Percentiles rank a stretch among this genome's conserved stretches.
phyloP scores from a whole-genome alignment of 2,113 vertebrate species.

The Macroglossus sobrinus region DNA sequence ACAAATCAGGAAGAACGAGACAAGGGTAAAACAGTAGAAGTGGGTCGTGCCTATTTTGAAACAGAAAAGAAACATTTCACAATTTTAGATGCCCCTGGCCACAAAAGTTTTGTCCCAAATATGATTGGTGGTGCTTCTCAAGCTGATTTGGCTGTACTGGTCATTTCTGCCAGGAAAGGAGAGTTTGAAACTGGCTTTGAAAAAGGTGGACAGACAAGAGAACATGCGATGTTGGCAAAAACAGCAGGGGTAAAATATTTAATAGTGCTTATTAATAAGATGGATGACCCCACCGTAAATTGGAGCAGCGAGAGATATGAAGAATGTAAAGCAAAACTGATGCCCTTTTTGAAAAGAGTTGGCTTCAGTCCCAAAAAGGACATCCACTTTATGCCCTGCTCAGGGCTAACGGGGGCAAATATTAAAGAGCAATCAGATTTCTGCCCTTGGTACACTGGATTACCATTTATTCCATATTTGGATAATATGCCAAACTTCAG shows the following conservation, averaged over 20 bases:
- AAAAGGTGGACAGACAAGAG: conserved; percentile 97
- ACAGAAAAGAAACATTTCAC: conserved; percentile 99
- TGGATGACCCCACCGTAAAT: conserved; percentile 98
- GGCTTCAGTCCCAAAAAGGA: conserved; percentile 99
- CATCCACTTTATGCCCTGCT: conserved; percentile 99
- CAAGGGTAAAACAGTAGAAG: conserved; percentile 99
- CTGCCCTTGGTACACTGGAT: conserved; percentile 95
- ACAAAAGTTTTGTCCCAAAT: conserved; percentile 99
- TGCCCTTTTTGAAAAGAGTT: conserved; percentile 98
- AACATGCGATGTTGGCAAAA: conserved; percentile 97
- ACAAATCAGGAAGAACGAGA: conserved; percentile 99
- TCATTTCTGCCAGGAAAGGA: conserved; percentile 97
- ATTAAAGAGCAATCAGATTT: conserved; percentile 93
- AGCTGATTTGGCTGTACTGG: conserved; percentile 96
- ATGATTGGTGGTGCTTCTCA: conserved; percentile 99
- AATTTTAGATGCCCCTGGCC: conserved; percentile 97
- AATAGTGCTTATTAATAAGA: conserved; percentile 98
- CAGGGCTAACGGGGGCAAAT: conserved; percentile 97
- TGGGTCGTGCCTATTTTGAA: conserved; percentile 98
- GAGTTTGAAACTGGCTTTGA: conserved; percentile 99
- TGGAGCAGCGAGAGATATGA: conserved; percentile 98
- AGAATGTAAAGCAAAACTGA: conserved; percentile 99
- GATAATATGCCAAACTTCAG: conserved; percentile 97
- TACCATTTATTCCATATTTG: conserved; percentile 97
- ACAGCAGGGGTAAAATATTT: conserved; percentile 98